These are phyloP conservation scores for Magallana gigas DNA, from an alignment of 1,140 invertebrate genomes.

Conservation along the genomic window DNA sequence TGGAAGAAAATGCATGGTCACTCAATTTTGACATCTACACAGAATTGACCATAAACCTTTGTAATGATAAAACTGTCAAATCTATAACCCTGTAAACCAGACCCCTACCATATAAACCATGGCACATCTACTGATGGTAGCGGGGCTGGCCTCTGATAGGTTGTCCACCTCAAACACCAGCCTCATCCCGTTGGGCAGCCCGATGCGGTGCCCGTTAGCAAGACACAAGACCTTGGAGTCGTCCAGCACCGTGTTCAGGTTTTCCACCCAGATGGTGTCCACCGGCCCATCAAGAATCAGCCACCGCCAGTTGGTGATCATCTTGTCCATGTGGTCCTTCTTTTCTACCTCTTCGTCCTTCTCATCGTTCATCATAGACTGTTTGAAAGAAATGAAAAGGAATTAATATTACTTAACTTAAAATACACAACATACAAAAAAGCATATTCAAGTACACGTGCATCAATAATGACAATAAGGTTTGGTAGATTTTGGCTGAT, in stretches of 20 bases:
- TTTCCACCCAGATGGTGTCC: conserved; percentile 79
- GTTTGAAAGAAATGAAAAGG: neutral
- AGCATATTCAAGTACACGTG: no score
- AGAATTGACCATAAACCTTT: no score
- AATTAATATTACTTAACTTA: no score
- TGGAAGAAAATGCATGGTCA: no score
- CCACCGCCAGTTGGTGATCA: conserved; percentile 73
- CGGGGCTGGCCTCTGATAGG: conserved; percentile 77
- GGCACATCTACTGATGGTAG: conserved; percentile 79
- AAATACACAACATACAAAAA: no score
- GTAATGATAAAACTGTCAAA: no score
- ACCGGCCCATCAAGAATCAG: conserved; percentile 79
- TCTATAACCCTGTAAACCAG: no score
- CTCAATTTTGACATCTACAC: no score
- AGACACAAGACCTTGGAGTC: conserved; percentile 92
- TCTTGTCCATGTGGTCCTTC: conserved; percentile 47
- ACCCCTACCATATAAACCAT: conserved; percentile 80
- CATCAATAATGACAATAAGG: no score
- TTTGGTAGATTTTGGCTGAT: no score
- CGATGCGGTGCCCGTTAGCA: conserved; percentile 78
- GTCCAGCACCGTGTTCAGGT: conserved; percentile 83
- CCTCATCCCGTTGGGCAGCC: conserved; percentile 74
- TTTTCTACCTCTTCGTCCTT: conserved; percentile 47
- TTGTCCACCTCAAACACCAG: conserved; percentile 79
- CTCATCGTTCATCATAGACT: conserved; percentile 27